Evolutionary conservation across 2,797 vertebrate species (phyloP), one percentile per base, ranked within the genome.

Genomic region (Sebastes wilsoni): DNA sequence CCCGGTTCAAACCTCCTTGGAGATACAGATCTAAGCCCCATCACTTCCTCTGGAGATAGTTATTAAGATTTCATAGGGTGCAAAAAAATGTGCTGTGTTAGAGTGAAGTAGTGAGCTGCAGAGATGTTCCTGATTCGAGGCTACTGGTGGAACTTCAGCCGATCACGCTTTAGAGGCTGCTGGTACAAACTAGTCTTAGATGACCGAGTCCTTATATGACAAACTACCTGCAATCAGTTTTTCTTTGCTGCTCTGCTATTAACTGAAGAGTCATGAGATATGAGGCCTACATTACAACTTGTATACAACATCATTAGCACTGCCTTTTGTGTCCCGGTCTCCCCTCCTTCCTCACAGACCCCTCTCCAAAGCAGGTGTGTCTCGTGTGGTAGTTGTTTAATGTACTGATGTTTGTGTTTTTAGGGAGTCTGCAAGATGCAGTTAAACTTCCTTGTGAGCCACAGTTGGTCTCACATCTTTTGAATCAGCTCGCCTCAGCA

Each of bases 1-100:
- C 32, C 54, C 6, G 0, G 8, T 14, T 75, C 75, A 49, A 49
- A 76, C 60, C 62, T 73, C 72, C 54, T 27, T 56, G 8, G 59
- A 67, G 56, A 64, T 54, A 36, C 58, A 75, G 25, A 84, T 67
- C 66, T 32, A 28, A 79, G 49, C 61, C 20, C 65, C 30, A 10
- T 72, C 55, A 4, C 77, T 34, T 61, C 46, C 58, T 80, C 69
- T 55, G 16, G 77, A 80, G 79, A 84, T 18, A 6, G 2, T 58
- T 23, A 82, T 81, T 71, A 75, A 66, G 62, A 81, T 88, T 85
- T 85, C 65, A 79, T 58, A 28, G 23, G 38, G 54, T 25, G 49
- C 36, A 46, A 55, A 28, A 71, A 46, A 69, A 42, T 12, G 22
- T 16, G 34, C 42, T 22, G 4, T n/a, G n/a, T 55, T 28, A 4